Conservation (phyloP, 1,140 invertebrate genomes). For the Ganaspis sp. region DNA sequence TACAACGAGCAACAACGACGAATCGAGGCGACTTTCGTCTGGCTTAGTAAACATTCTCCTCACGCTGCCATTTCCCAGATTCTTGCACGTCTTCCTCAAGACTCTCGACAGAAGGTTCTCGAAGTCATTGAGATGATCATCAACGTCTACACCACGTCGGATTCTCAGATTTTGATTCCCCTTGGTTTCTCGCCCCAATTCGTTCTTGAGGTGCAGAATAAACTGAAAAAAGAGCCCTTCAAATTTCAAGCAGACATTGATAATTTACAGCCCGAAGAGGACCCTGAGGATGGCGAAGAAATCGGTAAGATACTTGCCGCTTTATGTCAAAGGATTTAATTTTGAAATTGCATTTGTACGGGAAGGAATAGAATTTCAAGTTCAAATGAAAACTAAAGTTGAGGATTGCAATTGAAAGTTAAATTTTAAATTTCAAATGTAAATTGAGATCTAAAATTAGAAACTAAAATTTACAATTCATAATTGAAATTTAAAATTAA, state of each 20-base stretch:
- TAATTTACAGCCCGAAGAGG: conserved; percentile 41
- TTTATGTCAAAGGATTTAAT: too few relatives aligned
- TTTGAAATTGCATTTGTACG: too few relatives aligned
- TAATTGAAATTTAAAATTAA: too few relatives aligned
- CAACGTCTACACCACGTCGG: conserved; percentile 78
- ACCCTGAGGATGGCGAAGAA: conserved; percentile 50
- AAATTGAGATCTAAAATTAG: too few relatives aligned
- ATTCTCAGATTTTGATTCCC: conserved; percentile 75
- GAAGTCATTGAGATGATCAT: conserved; percentile 80
- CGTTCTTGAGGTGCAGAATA: conserved; percentile 44
- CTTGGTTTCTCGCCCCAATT: conserved; percentile 55
- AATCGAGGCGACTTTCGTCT: conserved; percentile 83
- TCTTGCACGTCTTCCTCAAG: conserved; percentile 78
- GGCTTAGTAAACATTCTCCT: conserved; percentile 83
- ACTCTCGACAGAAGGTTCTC: conserved; percentile 75
- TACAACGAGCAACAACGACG: conserved; percentile 79
- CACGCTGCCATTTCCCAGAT: conserved; percentile 83
- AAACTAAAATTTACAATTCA: too few relatives aligned
- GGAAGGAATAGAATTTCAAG: too few relatives aligned
- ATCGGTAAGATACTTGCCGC: neutral
- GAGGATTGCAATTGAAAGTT: too few relatives aligned
- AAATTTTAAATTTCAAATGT: too few relatives aligned
- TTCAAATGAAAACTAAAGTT: too few relatives aligned
- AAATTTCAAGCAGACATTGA: conserved; percentile 55
- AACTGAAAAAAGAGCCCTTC: conserved; percentile 38